phyloP scores from a whole-genome alignment of 2,888 invertebrate genomes.

The Scotopteryx bipunctaria region DNA sequence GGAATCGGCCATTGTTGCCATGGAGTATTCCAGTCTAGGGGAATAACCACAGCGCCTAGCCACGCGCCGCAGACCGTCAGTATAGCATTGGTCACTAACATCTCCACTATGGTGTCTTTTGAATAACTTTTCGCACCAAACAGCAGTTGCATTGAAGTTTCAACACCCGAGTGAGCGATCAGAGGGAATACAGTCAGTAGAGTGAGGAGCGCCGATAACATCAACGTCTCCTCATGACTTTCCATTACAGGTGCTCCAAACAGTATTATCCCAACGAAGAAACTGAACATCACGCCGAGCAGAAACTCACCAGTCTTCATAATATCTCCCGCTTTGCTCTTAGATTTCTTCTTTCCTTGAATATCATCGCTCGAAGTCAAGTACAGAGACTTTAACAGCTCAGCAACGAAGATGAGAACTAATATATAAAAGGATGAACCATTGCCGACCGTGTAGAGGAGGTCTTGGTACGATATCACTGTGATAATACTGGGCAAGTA shows the following conservation, averaged over 20 bases:
- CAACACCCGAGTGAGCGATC: slow-evolving; percentile 84
- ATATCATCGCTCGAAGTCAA: slow-evolving; percentile 60
- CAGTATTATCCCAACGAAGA: slow-evolving; percentile 84
- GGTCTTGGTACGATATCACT: slow-evolving; percentile 81
- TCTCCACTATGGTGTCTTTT: slow-evolving; percentile 79
- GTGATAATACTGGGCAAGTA: slow-evolving; percentile 84
- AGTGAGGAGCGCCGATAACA: slow-evolving; percentile 85
- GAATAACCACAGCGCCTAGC: slow-evolving; percentile 93
- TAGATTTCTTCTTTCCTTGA: slow-evolving; percentile 63
- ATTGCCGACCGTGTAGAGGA: slow-evolving; percentile 84
- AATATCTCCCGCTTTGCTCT: slow-evolving; percentile 72
- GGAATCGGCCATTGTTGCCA: slow-evolving; percentile 94
- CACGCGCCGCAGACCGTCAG: slow-evolving; percentile 89
- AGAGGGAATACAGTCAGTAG: slow-evolving; percentile 85
- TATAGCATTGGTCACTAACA: slow-evolving; percentile 82
- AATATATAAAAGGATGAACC: slow-evolving; percentile 74
- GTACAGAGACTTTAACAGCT: slow-evolving; percentile 81
- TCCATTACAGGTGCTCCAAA: slow-evolving; percentile 87
- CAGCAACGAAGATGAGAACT: slow-evolving; percentile 73
- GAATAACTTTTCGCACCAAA: slow-evolving; percentile 77
- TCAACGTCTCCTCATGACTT: slow-evolving; percentile 86
- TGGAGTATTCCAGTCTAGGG: slow-evolving; percentile 94
- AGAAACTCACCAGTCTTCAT: slow-evolving; percentile 76
- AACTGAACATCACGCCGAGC: slow-evolving; percentile 73
- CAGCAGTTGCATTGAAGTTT: slow-evolving; percentile 79